Base-by-base conservation (phyloP, 2,797 vertebrate genomes). In the Leptodactylus fallax region DNA sequence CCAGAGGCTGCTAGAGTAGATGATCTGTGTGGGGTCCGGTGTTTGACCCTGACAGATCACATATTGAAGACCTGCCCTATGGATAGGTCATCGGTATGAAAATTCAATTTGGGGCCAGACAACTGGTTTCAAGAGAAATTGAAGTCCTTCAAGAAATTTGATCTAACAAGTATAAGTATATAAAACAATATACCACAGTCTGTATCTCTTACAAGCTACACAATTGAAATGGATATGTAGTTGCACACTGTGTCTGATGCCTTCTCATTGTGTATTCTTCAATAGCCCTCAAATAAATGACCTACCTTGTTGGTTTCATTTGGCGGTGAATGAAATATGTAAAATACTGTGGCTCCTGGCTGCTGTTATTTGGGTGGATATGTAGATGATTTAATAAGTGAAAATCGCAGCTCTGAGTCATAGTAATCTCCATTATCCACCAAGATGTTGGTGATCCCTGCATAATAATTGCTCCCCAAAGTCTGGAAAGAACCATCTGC, bases 381-480 rank as follows among this genome's bases (percentile, higher is more conserved):
- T 16, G 19, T 74, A 17, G 71, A 74, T 47, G 27, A 60, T 56
- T 83, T 36, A 53, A 84, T 76, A 67, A 69, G 81, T 55, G 25
- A 56, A 9, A 53, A 71, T 51, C 19, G 10, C 69, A 74, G 69
- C 55, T 55, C 47, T 49, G 53, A 84, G 27, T 84, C 55, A 61
- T 25, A 56, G n/a, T 63, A 63, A 77, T 76, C 16, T 11, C 9
- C n/a, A 45, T 77, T 85, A 53, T 77, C 56, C 55, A 23, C 27
- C 13, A 47, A 74, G 53, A 72, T 83, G 7, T 74, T 58, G 51
- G 19, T n/a, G 17, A 72, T 60, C 21, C 27, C 47, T 84, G n/a
- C 58, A 25, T 23, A 85, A 51, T 77, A 76, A 74, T 74, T 83
- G 23, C 47, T 83, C 81, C 36, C 45, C 79, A 65, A 81, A 81